Evolutionary conservation across 2,113 vertebrate genomes (phyloP).

Genomic region (Tiliqua scincoides): DNA sequence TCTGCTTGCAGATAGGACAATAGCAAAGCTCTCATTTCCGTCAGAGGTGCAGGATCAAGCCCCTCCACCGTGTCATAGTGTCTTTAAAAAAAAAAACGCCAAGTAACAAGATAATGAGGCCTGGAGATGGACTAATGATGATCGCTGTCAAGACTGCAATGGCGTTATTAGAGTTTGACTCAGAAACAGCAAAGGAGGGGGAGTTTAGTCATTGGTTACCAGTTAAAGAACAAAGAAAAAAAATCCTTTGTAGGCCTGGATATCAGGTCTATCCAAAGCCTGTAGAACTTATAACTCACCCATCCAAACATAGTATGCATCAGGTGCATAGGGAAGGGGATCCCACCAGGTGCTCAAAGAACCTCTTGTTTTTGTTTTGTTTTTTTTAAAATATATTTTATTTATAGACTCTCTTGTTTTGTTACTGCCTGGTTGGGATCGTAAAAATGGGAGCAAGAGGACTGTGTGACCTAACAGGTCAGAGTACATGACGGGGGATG

Average conservation of each 20-base stretch:
- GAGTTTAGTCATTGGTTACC: slow-evolving; percentile 35
- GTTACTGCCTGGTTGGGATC: no score
- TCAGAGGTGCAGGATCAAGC: not conserved
- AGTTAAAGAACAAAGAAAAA: slow-evolving; percentile 38
- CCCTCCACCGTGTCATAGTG: slow-evolving; percentile 6
- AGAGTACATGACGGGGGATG: not conserved
- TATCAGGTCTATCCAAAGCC: slow-evolving; percentile 26
- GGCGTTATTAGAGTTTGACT: slow-evolving; percentile 57
- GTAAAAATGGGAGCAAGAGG: no score
- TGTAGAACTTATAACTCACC: not conserved
- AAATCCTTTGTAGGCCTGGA: slow-evolving; percentile 32
- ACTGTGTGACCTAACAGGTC: not conserved
- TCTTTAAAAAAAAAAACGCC: slow-evolving; percentile 33
- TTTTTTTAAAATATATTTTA: no score
- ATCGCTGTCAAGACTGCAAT: slow-evolving; percentile 59
- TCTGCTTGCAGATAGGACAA: not conserved
- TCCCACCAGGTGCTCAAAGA: not conserved
- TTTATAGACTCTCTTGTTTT: no score
- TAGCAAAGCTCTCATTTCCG: not conserved
- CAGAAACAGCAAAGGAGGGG: slow-evolving; percentile 30
- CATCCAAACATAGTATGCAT: not conserved
- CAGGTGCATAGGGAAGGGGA: not conserved
- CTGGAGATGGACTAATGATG: slow-evolving; percentile 53
- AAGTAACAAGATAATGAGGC: slow-evolving; percentile 40
- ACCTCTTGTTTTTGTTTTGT: no score